Evolutionary conservation across 2,888 invertebrate species (phyloP).

Genomic region (Calameuta filiformis): DNA sequence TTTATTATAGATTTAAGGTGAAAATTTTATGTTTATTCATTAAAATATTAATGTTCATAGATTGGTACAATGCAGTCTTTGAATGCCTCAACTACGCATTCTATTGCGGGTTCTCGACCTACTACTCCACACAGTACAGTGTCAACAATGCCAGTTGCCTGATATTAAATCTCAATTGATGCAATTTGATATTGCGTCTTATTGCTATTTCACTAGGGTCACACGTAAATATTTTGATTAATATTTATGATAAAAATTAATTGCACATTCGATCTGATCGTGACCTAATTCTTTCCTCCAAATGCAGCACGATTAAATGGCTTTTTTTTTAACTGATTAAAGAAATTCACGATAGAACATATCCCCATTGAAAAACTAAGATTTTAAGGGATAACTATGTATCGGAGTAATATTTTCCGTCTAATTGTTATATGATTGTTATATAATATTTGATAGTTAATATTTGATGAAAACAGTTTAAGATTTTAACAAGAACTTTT

Average conservation of each 20-base stretch:
- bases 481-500: not conserved
- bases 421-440: not conserved
- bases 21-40: slow-evolving; percentile 8
- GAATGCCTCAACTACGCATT: slow-evolving; percentile 87
- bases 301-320: not conserved
- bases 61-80: slow-evolving; percentile 91
- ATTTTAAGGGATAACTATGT: not conserved
- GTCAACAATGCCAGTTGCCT: slow-evolving; percentile 83
- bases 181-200: not conserved
- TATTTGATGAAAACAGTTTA: not conserved
- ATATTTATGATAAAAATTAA: not conserved
- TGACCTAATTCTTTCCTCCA: not conserved
- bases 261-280: not conserved
- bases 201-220: not conserved
- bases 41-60: slow-evolving; percentile 66
- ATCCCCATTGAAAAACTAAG: not conserved
- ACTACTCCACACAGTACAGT: slow-evolving; percentile 93
- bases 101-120: slow-evolving; percentile 87
- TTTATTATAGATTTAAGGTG: slow-evolving; percentile 1
- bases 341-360: not conserved
- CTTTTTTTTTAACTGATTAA: not conserved
- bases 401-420: not conserved
- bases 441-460: not conserved
- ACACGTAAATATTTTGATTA: not conserved
- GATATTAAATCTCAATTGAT: slow-evolving; percentile 11